These are phyloP conservation scores for Heteromormyrus szaboi DNA, from an alignment of 2,797 vertebrate species.

Conservation along the genomic window DNA sequence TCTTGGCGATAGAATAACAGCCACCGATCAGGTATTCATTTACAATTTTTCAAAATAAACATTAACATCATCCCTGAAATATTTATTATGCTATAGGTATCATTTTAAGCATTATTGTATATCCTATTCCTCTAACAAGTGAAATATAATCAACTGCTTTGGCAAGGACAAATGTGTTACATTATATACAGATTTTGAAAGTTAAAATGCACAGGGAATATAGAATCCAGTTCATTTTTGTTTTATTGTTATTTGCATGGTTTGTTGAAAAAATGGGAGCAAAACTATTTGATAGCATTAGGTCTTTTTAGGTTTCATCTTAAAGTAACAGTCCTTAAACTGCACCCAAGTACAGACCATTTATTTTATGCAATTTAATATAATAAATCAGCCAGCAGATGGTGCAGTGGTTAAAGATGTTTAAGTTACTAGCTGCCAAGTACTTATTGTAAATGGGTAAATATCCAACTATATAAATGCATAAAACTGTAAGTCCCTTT, in stretches of 20 bases:
- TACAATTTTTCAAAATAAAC: neutral
- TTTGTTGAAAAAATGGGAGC: neutral
- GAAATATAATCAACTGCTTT: neutral
- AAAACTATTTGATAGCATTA: neutral
- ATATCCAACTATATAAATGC: neutral
- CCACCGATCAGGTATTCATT: constrained; percentile 19
- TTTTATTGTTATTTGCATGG: neutral
- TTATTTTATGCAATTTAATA: neutral
- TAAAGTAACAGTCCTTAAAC: neutral
- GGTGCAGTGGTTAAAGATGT: neutral
- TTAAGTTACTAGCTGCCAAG: neutral
- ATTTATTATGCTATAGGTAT: neutral
- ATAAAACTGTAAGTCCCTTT: neutral
- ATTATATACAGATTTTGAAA: neutral
- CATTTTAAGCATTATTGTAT: neutral
- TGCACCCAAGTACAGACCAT: neutral
- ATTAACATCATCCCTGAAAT: neutral
- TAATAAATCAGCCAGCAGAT: neutral
- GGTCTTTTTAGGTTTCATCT: neutral
- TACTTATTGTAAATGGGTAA: neutral
- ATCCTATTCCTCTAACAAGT: neutral
- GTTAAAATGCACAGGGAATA: neutral
- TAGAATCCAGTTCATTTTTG: neutral
- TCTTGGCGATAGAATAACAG: constrained; percentile 32
- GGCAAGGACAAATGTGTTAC: neutral